Evolutionary conservation across 2,888 invertebrate species (phyloP).

Genomic region (Habroteleia sp.): DNA sequence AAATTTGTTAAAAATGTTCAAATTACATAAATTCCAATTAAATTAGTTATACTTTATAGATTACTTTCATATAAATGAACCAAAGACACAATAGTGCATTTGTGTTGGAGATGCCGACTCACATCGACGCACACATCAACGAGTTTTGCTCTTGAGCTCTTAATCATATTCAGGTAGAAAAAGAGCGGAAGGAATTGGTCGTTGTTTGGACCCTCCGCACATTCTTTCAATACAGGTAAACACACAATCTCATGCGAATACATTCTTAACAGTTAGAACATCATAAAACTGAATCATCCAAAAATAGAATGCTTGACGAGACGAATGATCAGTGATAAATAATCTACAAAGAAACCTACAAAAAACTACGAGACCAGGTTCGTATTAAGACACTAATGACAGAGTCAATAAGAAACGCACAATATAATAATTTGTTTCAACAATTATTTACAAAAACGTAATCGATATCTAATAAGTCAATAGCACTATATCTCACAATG

Average conservation of each 20-base stretch:
- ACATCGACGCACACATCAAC: constrained; percentile 50
- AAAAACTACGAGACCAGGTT: neutral
- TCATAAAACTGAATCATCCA: constrained; percentile 18
- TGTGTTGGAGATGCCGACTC: constrained; percentile 41
- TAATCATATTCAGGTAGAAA: constrained; percentile 61
- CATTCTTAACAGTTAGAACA: constrained; percentile 22
- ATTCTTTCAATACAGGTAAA: constrained; percentile 42
- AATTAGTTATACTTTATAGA: constrained; percentile 4
- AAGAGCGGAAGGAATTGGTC: constrained; percentile 56
- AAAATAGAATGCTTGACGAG: constrained; percentile 8
- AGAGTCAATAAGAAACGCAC: too few relatives aligned
- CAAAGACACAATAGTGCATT: constrained; percentile 42
- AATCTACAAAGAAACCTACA: neutral
- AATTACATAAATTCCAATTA: too few relatives aligned
- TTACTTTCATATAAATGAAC: constrained; percentile 2
- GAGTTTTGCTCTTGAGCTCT: constrained; percentile 39
- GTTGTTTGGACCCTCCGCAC: constrained; percentile 54
- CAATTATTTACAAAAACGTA: too few relatives aligned
- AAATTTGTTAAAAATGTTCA: too few relatives aligned
- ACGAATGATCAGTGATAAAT: too few relatives aligned
- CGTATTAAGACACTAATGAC: too few relatives aligned
- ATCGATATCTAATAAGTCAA: too few relatives aligned
- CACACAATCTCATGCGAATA: constrained; percentile 18
- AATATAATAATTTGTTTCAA: too few relatives aligned
- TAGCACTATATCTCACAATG: too few relatives aligned